Base-by-base conservation (phyloP, 2,797 vertebrate species). In the Notamacropus eugenii region DNA sequence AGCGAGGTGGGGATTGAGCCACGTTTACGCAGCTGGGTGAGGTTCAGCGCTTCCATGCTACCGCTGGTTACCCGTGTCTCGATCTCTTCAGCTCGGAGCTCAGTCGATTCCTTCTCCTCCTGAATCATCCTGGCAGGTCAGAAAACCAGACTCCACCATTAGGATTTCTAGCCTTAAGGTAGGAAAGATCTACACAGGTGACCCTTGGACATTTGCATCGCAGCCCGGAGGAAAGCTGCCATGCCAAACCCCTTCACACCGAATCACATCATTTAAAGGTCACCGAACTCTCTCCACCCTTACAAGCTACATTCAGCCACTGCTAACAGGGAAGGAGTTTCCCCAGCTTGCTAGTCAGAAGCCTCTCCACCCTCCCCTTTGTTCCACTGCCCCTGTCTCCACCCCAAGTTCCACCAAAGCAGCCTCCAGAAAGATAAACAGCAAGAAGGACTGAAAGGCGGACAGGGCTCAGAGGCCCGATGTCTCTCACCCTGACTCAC, bases 1-100 rank as follows among this genome's bases (percentile, higher is more conserved):
- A 99, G 99, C 0, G 99, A 99, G 96, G 99, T 99, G 98, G 99
- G 99, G 97, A 99, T 99, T 93, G 99, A 99, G 29, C 99, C 98
- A 0, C 99, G 99, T 10, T 99, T 99, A 96, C 99, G 99, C 54
- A 99, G 99, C 0, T 98, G 99, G 5, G 99, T 99, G 97, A 99
- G 99, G 92, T 99, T 99, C 52, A 99, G 99, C 58, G 99, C 99
- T 9, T 99, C 99, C 99, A 99, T 99, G 98, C 99, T 99, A 98
- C 99, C 99, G 0, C 99, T 99, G n/a, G 99, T 99, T 91, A 99
- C 99, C 0, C 99, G 99, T 0, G 99, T 99, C 98, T 99, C 99
- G 0, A 99, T 99, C 98, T 99, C 99, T 82, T 99, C 99, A 0
- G 99, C 99, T 0, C 99, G 99, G n/a, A 99, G 98, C 98, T 99